These are phyloP conservation scores for Monodelphis domestica DNA, from an alignment of 2,797 vertebrate species.

Conservation along the genomic window DNA sequence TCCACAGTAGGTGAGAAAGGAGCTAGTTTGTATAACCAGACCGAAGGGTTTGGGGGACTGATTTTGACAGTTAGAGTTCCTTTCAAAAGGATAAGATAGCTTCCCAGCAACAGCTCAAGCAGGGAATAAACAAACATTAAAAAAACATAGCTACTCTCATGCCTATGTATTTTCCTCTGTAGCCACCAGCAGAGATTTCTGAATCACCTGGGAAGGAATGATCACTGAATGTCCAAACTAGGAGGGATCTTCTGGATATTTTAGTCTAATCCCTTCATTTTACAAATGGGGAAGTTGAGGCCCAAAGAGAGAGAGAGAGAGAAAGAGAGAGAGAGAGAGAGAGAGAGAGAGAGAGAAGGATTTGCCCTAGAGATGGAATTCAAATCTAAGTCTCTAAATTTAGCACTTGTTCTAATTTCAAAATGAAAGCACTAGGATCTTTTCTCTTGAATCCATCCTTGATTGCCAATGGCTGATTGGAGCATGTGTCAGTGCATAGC, in stretches of 20 bases:
- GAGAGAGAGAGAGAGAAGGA: neutral
- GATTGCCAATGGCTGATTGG: neutral
- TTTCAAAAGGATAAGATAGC: neutral
- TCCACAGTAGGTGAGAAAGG: neutral
- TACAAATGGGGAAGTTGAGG: neutral
- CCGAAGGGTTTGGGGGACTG: neutral
- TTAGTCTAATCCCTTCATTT: neutral
- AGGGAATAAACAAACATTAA: neutral
- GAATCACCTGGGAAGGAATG: neutral
- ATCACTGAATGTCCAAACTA: neutral
- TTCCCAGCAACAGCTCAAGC: neutral
- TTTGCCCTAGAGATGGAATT: neutral
- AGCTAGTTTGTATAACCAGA: neutral
- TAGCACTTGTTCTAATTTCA: neutral
- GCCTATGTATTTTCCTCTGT: neutral
- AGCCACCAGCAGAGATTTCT: neutral
- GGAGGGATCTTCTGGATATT: neutral
- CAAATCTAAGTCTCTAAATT: neutral
- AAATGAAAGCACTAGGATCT: neutral
- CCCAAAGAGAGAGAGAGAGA: neutral
- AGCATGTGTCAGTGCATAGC: neutral
- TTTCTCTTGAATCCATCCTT: neutral
- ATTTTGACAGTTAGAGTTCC: neutral
- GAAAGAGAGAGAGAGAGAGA: neutral
- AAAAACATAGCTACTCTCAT: neutral